Evolutionary conservation across 2,113 vertebrate genomes (phyloP).

Genomic region (Sclerurus mexicanus): DNA sequence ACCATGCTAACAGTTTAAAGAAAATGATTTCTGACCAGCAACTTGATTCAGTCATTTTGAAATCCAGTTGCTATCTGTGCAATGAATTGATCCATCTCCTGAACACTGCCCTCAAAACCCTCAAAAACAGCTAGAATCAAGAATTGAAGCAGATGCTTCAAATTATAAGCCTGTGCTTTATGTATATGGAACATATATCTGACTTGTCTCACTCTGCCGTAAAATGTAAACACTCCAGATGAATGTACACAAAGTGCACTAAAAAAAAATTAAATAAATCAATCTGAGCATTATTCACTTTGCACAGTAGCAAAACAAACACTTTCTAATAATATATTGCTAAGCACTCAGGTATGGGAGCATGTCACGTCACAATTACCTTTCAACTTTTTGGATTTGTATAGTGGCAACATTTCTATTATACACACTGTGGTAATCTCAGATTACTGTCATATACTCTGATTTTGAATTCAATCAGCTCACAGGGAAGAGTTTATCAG

Average conservation of each 20-base stretch:
- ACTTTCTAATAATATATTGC: background rate
- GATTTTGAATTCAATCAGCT: background rate
- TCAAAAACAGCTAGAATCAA: conserved; percentile 34
- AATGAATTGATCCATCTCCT: conserved; percentile 32
- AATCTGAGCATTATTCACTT: background rate
- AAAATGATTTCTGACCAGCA: conserved; percentile 25
- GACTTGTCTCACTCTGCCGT: background rate
- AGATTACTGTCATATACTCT: background rate
- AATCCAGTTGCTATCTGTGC: background rate
- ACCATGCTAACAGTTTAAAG: background rate
- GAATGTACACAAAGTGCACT: background rate
- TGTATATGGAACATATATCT: background rate
- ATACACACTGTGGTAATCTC: background rate
- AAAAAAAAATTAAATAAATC: background rate
- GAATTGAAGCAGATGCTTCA: background rate
- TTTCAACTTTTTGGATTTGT: background rate
- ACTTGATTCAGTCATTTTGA: conserved; percentile 29
- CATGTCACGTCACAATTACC: background rate
- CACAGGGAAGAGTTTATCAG: background rate
- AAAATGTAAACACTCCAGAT: conserved; percentile 46
- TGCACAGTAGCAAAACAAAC: background rate
- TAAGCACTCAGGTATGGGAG: background rate
- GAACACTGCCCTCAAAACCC: conserved; percentile 18
- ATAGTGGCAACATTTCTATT: background rate
- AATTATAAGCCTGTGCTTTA: conserved; percentile 12